These are phyloP conservation scores for Orthonevra nobilis DNA, from an alignment of 2,888 invertebrate species.

Conservation along the genomic window DNA sequence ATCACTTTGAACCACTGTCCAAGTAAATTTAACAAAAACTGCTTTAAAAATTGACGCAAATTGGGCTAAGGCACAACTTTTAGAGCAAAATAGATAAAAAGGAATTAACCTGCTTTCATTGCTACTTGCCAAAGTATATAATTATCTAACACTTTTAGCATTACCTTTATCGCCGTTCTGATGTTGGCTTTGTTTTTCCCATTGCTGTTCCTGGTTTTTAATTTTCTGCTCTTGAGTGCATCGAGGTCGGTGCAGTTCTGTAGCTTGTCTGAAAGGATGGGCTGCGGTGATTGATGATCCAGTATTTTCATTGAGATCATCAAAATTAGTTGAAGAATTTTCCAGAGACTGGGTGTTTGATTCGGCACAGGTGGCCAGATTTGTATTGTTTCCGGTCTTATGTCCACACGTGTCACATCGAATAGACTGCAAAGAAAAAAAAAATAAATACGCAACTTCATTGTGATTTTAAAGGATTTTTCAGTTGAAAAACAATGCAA, in stretches of 20 bases:
- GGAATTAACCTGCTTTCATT: conserved; percentile 21
- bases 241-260: conserved; percentile 16
- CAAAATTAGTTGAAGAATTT: neutral
- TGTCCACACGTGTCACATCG: conserved; percentile 62
- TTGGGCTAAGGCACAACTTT: no score
- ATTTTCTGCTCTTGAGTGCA: neutral
- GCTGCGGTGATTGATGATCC: conserved; percentile 2
- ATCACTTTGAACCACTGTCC: no score
- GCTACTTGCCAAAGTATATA: conserved; percentile 49
- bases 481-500: no score
- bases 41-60: no score
- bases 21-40: no score
- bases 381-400: conserved; percentile 37
- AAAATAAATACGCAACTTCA: conserved; percentile 4
- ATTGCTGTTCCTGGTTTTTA: neutral
- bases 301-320: neutral
- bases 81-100: no score
- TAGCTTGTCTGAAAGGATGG: neutral
- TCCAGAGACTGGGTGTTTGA: no score
- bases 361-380: conserved; percentile 4
- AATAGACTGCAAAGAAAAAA: conserved; percentile 51
- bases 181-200: conserved; percentile 5
- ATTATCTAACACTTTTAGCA: conserved; percentile 51
- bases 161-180: conserved; percentile 42
- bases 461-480: no score